Evolutionary conservation across 1,140 invertebrate genomes (phyloP).

Genomic region (Mylabris phalerata): DNA sequence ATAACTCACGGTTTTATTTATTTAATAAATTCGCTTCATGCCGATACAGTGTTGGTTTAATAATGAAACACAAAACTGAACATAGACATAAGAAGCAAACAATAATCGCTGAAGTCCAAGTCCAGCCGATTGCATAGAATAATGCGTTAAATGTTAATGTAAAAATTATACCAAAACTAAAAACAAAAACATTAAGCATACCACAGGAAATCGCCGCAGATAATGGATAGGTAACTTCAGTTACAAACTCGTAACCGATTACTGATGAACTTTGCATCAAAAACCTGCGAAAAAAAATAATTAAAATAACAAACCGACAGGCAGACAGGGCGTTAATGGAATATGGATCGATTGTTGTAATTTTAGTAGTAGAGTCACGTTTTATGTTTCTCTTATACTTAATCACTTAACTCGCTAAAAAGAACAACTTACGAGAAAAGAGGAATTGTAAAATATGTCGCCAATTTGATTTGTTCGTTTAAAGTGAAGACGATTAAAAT

Average conservation of each 20-base stretch:
- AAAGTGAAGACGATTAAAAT: constrained; percentile 10
- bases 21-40: constrained; percentile 24
- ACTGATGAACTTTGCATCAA: constrained; percentile 25
- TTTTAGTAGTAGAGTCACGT: not conserved
- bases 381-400: too few relatives aligned
- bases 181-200: constrained; percentile 26
- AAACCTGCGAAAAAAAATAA: constrained; percentile 26
- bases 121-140: constrained; percentile 14
- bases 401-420: too few relatives aligned
- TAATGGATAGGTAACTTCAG: constrained; percentile 31
- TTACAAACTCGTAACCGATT: constrained; percentile 29
- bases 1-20: not conserved
- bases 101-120: constrained; percentile 17
- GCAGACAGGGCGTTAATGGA: too few relatives aligned
- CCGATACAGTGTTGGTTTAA: constrained; percentile 24
- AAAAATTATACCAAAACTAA: constrained; percentile 22
- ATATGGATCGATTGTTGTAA: too few relatives aligned
- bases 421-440: constrained; percentile 22
- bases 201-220: constrained; percentile 27
- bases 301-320: not conserved
- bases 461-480: constrained; percentile 9
- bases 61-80: constrained; percentile 17
- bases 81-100: constrained; percentile 11
- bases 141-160: constrained; percentile 22
- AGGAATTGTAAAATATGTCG: constrained; percentile 22